Conservation (phyloP, 2,113 vertebrate genomes). For the Bubo blakistoni region DNA sequence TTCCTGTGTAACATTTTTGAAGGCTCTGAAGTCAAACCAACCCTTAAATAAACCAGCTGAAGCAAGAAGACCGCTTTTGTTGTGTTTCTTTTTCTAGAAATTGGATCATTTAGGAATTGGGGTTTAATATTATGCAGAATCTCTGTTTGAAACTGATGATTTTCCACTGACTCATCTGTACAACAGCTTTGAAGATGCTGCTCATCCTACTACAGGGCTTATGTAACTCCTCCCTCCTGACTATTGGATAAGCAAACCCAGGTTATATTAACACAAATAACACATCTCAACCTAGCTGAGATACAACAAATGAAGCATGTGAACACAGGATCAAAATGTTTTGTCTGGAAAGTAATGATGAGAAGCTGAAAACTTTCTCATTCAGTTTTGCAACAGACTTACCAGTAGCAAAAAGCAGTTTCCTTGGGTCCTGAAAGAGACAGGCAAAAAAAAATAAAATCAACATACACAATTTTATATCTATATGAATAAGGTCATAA, state of each 20-base stretch:
- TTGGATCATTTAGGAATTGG: background rate
- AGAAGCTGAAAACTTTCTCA: background rate
- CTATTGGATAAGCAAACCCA: constrained; percentile 24
- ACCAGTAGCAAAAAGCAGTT: constrained; percentile 89
- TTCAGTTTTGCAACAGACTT: constrained; percentile 53
- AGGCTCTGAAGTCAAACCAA: background rate
- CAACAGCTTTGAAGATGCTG: constrained; percentile 29
- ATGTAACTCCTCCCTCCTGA: background rate
- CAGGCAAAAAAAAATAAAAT: background rate
- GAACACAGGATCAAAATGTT: background rate
- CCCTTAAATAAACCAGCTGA: background rate
- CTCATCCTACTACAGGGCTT: background rate
- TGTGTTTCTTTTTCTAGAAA: background rate
- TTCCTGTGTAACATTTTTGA: background rate
- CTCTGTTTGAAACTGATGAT: constrained; percentile 13
- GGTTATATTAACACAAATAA: background rate
- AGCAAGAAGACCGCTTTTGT: background rate
- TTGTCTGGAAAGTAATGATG: background rate
- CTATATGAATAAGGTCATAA: background rate
- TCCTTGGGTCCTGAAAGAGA: constrained; percentile 83
- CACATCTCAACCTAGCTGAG: background rate
- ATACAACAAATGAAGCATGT: background rate
- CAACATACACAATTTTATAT: background rate
- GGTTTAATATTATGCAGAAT: background rate
- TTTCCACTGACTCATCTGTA: constrained; percentile 38